These are phyloP conservation scores for Proteles cristata DNA, from an alignment of 2,113 vertebrate species.

Conservation along the genomic window DNA sequence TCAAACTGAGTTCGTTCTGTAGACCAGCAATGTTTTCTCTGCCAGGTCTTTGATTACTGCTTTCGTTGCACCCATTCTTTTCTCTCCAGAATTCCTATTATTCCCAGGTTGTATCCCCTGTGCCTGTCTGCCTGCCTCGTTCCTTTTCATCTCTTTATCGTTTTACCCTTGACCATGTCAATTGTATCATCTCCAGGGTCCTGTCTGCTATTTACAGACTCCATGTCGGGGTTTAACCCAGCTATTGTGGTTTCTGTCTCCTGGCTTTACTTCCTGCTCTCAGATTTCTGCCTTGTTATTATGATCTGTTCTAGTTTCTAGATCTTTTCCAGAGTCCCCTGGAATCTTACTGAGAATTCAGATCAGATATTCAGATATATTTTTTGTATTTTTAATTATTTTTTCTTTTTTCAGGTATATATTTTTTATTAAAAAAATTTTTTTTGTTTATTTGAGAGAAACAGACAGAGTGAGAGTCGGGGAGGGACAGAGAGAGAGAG, in stretches of 20 bases:
- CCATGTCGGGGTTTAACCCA: not conserved
- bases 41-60: not conserved
- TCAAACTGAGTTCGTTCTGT: not conserved
- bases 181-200: not conserved
- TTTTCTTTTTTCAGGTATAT: no score
- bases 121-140: not conserved
- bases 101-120: not conserved
- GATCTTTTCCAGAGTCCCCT: not conserved
- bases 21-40: not conserved
- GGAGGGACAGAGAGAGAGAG: no score
- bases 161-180: not conserved
- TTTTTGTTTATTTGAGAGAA: no score
- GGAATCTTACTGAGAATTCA: slow-evolving; percentile 14
- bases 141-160: not conserved
- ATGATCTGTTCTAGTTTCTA: not conserved
- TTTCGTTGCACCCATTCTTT: not conserved
- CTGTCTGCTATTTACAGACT: slow-evolving; percentile 40
- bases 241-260: slow-evolving; percentile 38
- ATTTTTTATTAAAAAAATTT: no score
- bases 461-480: no score
- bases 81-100: not conserved
- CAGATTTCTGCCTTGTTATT: not conserved
- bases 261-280: slow-evolving; percentile 3
- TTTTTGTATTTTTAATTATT: not conserved
- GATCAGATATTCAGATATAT: slow-evolving; percentile 5